Conservation (phyloP, 2,888 invertebrate genomes). For the Cerceris ruficornis region DNA sequence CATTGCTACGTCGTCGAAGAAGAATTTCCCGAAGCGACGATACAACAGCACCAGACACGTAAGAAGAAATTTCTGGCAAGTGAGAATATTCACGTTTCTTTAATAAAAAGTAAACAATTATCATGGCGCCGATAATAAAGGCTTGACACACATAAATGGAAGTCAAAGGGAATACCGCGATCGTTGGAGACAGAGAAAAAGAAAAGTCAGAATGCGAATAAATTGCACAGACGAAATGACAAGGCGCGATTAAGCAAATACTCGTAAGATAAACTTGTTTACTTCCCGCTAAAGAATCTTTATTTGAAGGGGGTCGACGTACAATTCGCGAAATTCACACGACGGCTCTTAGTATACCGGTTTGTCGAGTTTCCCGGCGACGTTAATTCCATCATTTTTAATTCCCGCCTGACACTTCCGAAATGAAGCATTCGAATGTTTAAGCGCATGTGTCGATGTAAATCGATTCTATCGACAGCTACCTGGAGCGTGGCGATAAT, state of each 20-base stretch:
- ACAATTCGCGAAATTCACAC: constrained; percentile 33
- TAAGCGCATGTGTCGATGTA: constrained; percentile 27
- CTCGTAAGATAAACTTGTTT: constrained; percentile 43
- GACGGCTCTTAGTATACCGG: constrained; percentile 38
- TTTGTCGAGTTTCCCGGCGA: constrained; percentile 50
- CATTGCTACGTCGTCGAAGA: no score
- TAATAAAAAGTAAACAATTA: background rate
- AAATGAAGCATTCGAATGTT: constrained; percentile 30
- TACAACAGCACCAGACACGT: no score
- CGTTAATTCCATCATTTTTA: constrained; percentile 48
- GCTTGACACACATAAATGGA: background rate
- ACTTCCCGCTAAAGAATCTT: constrained; percentile 45
- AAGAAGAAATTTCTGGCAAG: no score
- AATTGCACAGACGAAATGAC: constrained; percentile 18
- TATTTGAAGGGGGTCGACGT: constrained; percentile 22
- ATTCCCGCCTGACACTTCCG: constrained; percentile 38
- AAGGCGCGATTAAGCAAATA: constrained; percentile 29
- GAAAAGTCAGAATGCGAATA: constrained; percentile 9
- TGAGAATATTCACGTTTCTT: background rate
- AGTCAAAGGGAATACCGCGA: constrained; percentile 10
- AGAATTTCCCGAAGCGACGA: no score
- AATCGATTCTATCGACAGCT: constrained; percentile 28
- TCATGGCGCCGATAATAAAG: no score
- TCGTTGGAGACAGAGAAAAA: background rate
- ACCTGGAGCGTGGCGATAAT: background rate